Base-by-base conservation (phyloP, 2,888 invertebrate species). In the Eupithecia tripunctaria region DNA sequence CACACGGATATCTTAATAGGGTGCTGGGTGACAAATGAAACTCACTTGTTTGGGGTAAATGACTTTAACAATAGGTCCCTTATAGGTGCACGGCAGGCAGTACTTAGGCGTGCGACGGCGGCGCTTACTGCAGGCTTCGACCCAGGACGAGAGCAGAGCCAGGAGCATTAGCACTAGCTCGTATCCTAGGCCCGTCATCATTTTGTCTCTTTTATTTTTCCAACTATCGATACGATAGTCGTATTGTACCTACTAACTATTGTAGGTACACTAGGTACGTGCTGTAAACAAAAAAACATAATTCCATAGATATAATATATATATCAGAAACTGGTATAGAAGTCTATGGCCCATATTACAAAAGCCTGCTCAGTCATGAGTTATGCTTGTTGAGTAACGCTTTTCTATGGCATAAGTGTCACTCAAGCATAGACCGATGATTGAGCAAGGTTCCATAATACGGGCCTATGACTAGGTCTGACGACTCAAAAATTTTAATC, bases 1-100 rank as follows among this genome's bases (percentile, higher is more conserved):
- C n/a, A n/a, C n/a, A n/a, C n/a, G n/a, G n/a, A n/a, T n/a, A 36
- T 36, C 36, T n/a, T 47, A n/a, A 43, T 18, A n/a, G 47, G 47
- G 47, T 51, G 0, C 6, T n/a, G n/a, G n/a, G n/a, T n/a, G n/a
- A 18, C n/a, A 43, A 18, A 43, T 43, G 3, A 47, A 36, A 70
- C 72, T 60, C 21, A 85, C 85, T 77, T 76, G 77, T 71, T 88
- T 88, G 3, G 87, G 88, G 71, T 82, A 83, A 4, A 86, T 67
- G 59, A 89, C 81, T 81, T 88, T 84, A 70, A 89, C 85, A 60
- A 82, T 81, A 3, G 89, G 88, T 15, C 87, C 87, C n/a, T 77
- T 84, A 68, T 89, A 89, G 0, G 83, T 87, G 81, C 89, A 89
- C 6, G 88, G 88, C n/a, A 85, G 78, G 70, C 84, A 87, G 75